Conservation (phyloP, 1,140 invertebrate genomes). For the Ostrea edulis region DNA sequence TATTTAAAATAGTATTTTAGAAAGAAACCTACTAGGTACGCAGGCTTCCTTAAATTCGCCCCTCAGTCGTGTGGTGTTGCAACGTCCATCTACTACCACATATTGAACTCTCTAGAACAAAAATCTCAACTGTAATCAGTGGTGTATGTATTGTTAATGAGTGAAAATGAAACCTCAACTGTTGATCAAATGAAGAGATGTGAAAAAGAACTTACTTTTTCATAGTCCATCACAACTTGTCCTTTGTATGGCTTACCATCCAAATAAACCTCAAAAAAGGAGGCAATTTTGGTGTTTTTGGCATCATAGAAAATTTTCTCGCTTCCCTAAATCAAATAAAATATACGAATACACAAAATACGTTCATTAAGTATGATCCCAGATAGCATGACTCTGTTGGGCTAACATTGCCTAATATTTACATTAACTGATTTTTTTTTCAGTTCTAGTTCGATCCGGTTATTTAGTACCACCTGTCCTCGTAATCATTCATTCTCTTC, state of each 20-base stretch:
- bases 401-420: too few species aligned
- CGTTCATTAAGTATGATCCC: too few species aligned
- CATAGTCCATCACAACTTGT: background rate
- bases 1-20: background rate
- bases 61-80: background rate
- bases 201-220: background rate
- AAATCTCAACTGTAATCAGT: background rate
- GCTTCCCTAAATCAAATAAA: background rate
- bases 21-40: background rate
- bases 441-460: too few species aligned
- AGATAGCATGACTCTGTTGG: too few species aligned
- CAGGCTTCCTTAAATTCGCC: background rate
- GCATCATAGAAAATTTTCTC: constrained; percentile 23
- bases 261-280: background rate
- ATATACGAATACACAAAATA: too few species aligned
- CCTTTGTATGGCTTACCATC: background rate
- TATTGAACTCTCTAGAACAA: constrained; percentile 13
- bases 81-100: background rate
- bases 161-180: background rate
- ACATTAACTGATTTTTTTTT: too few species aligned
- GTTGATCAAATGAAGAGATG: background rate
- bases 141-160: background rate
- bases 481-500: too few species aligned
- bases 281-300: background rate
- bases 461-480: too few species aligned